Conservation (phyloP, 2,888 invertebrate species). For the Drosophila siamana region DNA sequence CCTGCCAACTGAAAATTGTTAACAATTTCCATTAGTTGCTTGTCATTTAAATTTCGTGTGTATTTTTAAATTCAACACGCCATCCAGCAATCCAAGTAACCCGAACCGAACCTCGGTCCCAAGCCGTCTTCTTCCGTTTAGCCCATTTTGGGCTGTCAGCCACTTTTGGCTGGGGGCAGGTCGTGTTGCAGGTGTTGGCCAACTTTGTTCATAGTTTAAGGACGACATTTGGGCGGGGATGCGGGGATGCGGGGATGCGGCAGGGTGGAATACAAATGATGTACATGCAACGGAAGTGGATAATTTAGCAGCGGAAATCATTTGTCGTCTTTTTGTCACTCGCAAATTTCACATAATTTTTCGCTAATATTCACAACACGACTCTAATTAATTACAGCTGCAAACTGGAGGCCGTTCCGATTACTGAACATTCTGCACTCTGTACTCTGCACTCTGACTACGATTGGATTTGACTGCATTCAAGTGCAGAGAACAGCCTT, state of each 20-base stretch:
- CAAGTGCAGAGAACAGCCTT: background rate
- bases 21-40: constrained; percentile 82
- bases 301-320: constrained; percentile 75
- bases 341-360: constrained; percentile 56
- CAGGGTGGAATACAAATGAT: constrained; percentile 59
- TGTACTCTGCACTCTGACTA: background rate
- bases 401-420: background rate
- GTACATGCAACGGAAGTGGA: constrained; percentile 75
- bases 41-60: constrained; percentile 79
- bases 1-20: constrained; percentile 70
- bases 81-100: constrained; percentile 11
- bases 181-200: constrained; percentile 54
- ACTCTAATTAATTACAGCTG: constrained; percentile 41
- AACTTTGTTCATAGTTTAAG: constrained; percentile 54
- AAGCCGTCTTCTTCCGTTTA: constrained; percentile 30
- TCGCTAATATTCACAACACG: constrained; percentile 31
- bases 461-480: background rate
- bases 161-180: constrained; percentile 15
- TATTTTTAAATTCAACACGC: constrained; percentile 66
- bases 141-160: constrained; percentile 23
- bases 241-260: too few relatives aligned
- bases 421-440: background rate
- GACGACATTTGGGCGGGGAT: constrained; percentile 11
- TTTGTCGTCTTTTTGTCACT: constrained; percentile 77
- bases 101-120: constrained; percentile 9